Evolutionary conservation across 1,140 invertebrate species (phyloP), one percentile per base, ranked within the genome.

Genomic region (Drosophila guanche): DNA sequence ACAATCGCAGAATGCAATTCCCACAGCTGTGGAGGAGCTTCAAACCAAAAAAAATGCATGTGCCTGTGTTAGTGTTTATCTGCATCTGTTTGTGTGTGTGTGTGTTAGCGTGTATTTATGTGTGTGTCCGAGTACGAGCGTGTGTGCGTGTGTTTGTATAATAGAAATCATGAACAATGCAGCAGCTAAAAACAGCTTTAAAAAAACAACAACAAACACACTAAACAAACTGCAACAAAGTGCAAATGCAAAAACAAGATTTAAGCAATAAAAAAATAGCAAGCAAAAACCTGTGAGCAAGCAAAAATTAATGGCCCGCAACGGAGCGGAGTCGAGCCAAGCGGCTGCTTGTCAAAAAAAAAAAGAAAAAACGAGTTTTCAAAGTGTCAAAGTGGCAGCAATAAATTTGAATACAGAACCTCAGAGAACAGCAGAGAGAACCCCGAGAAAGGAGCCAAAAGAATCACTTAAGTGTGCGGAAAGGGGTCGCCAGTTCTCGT

Each of bases 301-400:
- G 45, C 42, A 58, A 62, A 62, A 69, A 74, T 80, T 69, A 63
- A 77, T 80, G 66, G 65, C 27, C 55, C 58, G 65, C 50, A 63
- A 61, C 73, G 48, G 16, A 33, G 14, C 29, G 7, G 45, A 33
- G 16, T 20, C 16, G 16, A 61, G 55, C 56, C 47, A 27, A 63
- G 67, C 53, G 62, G 45, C 40, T 55, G 33, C 51, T 52, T 29
- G 53, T 52, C 43, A 45, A 69, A 55, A 56, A 55, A 69, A 54
- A 61, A 60, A 5, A 55, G 37, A 68, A 3, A 70, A 84, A 86
- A 85, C 81, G 46, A 66, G 81, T 85, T 85, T 85, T 56, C 60
- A 63, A 74, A 81, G 83, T 86, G 81, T 86, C 83, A 85, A 85
- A 85, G 81, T 85, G 81, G 77, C 68, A 75, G 72, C 62, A 55